Evolutionary conservation across 2,888 invertebrate genomes (phyloP).

Genomic region (Troides oblongomaculatus): DNA sequence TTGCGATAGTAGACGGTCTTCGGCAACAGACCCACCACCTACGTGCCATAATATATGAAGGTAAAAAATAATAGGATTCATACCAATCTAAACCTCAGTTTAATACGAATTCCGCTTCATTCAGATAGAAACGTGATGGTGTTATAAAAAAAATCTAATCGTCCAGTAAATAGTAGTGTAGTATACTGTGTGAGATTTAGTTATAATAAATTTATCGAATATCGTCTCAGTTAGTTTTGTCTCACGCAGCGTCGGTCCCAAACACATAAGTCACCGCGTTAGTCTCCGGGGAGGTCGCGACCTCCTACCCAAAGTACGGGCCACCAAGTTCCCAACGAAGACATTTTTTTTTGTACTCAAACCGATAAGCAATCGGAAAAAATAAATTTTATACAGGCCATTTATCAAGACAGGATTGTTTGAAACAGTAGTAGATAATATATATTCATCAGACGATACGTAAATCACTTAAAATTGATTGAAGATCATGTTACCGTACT

Average conservation of each 20-base stretch:
- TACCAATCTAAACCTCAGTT: not conserved
- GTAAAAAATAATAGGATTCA: too few species aligned
- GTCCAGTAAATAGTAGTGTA: constrained; percentile 5
- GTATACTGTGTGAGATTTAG: constrained; percentile 34
- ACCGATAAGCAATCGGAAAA: constrained; percentile 24
- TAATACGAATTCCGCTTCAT: not conserved
- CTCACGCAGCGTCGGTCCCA: constrained; percentile 35
- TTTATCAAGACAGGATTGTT: constrained; percentile 20
- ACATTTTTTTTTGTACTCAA: constrained; percentile 30
- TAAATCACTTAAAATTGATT: not conserved
- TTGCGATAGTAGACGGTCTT: too few species aligned
- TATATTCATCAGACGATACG: too few species aligned
- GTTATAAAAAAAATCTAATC: constrained; percentile 24
- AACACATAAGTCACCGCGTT: constrained; percentile 42
- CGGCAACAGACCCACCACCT: too few species aligned
- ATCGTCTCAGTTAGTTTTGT: constrained; percentile 40
- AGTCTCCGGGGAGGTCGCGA: constrained; percentile 39
- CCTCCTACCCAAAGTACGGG: constrained; percentile 40
- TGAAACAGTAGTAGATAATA: constrained; percentile 4
- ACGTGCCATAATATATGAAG: too few species aligned
- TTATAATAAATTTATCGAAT: constrained; percentile 42
- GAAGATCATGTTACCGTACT: not conserved
- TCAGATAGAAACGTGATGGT: constrained; percentile 4
- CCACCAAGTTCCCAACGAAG: constrained; percentile 33
- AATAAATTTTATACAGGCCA: constrained; percentile 33